Evolutionary conservation across 2,797 vertebrate genomes (phyloP), one percentile per base, ranked within the genome.

Genomic region (Antennarius maculatus): DNA sequence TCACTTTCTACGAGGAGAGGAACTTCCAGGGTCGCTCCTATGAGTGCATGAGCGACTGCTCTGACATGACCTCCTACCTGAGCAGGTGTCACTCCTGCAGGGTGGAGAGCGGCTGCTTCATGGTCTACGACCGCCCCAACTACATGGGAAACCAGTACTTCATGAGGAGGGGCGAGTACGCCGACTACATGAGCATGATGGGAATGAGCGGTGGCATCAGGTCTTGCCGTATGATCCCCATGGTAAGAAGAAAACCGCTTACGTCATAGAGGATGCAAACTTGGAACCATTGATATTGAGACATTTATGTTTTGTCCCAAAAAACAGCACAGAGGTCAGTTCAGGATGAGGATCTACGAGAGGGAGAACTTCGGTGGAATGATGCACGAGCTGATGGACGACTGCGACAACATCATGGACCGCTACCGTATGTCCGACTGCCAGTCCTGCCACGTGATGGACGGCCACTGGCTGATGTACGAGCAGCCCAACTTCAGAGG

Each of bases 21-120:
- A 86, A 90, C 84, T 94, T 95, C 81, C 85, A 88, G 89, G 90
- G 92, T 37, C 90, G 87, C 54, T 91, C 81, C 69, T 92, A 91
- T 73, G 92, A 93, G 73, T 90, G 82, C 70, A 90, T 66, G 55
- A 85, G 83, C 27, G 92, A 95, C 73, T 90, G 90, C 5, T 0
- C 87, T 1, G 93, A 94, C 39, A 73, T 94, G 87, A 82, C 85
- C 80, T 80, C 83, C 76, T 82, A 82, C 86, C 69, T 90, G 85
- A 88, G 58, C 84, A 85, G 70, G 80, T 88, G 88, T 42, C 86
- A 89, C 34, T 92, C 91, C 81, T 90, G 89, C 83, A 88, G 87
- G 83, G 89, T 92, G 61, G 88, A 91, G 80, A 90, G 59, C 0
- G 90, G 90, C 71, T 91, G 89, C 69, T 92, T 87, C 84, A 89